Evolutionary conservation across 2,888 invertebrate genomes (phyloP), one percentile per base, ranked within the genome.

Genomic region (Dimorphilus gyrociliatus): DNA sequence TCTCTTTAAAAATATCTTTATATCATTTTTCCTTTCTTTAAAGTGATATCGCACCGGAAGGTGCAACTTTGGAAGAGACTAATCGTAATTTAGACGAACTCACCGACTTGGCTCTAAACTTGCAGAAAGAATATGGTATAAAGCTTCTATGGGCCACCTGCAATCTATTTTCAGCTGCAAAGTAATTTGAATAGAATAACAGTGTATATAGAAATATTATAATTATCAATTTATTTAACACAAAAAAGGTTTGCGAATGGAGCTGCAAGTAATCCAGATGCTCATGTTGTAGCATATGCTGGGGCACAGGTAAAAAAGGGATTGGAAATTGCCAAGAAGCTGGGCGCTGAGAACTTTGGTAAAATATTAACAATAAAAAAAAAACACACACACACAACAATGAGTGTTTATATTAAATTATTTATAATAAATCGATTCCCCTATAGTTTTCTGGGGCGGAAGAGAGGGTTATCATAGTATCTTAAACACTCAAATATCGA

Each of bases 81-180:
- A 66, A 67, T 41, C 46, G 53, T 4, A 64, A 69, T 38, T 67
- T 71, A 59, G 74, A 75, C 34, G 71, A 72, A 31, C 60, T 73
- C 1, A 55, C 63, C 1, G 72, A 73, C 33, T 67, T 69, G 26
- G 64, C 72, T 1, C 60, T 59, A 33, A 71, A 74, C 38, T 50
- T 72, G 41, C 65, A 66, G 39, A 68, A 69, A 42, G 59, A 68
- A 38, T 68, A 66, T 24, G 71, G 72, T 2, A 53, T 74, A 24
- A 71, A 70, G 48, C 52, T 72, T 29, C 47, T 75, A 33, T 75
- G 74, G 74, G 55, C 72, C 2, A 72, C 73, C 1, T 71, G 73
- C 6, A 72, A 75, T 47, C 54, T 75, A 30, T 73, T 73, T 53
- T 65, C 69, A 3, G 64, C 71, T 53, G 64, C 68, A 1, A 67